phyloP scores from a whole-genome alignment of 2,113 vertebrate genomes.

The Sceloporus undulatus region DNA sequence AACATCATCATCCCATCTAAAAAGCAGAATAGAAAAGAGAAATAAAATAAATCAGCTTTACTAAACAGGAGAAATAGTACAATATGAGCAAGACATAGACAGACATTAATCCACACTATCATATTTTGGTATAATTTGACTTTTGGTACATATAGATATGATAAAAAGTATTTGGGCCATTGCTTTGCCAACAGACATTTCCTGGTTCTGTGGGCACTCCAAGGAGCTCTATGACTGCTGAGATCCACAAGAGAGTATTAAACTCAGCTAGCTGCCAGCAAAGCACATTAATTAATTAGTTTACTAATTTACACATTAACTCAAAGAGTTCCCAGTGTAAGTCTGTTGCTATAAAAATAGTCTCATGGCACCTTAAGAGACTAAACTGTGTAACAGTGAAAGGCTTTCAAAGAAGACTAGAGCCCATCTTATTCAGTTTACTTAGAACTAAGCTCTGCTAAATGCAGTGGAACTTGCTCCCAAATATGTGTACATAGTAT shows the following conservation, averaged over 20 bases:
- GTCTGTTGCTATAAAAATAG: background rate
- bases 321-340: background rate
- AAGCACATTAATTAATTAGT: background rate
- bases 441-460: too few relatives aligned
- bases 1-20: conserved; percentile 98
- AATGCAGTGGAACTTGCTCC: too few relatives aligned
- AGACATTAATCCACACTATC: background rate
- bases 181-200: background rate
- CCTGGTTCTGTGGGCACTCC: background rate
- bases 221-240: background rate
- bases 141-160: background rate
- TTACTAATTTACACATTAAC: background rate
- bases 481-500: background rate
- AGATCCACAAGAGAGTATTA: background rate
- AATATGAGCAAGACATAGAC: background rate
- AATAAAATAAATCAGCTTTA: background rate
- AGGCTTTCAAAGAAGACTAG: too few relatives aligned
- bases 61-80: background rate
- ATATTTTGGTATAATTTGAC: background rate
- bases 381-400: background rate
- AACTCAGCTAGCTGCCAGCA: background rate
- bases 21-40: conserved; percentile 28
- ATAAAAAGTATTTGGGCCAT: too few relatives aligned
- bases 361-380: background rate
- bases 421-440: too few relatives aligned